Evolutionary conservation across 2,113 vertebrate genomes (phyloP).

Genomic region (Upupa epops): DNA sequence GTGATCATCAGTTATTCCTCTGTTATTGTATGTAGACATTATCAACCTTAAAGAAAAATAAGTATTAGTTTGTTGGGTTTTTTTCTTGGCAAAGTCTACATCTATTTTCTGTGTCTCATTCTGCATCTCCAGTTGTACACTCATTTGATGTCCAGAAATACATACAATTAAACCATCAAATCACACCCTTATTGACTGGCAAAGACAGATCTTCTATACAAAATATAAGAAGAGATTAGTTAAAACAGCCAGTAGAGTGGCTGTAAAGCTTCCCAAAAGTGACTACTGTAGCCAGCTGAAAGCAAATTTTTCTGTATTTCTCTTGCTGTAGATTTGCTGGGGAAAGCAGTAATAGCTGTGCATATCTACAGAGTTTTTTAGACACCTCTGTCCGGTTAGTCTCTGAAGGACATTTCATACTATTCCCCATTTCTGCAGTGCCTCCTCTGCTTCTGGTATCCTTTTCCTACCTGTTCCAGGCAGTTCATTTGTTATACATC

Average conservation of each 20-base stretch:
- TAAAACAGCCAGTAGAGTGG: background rate
- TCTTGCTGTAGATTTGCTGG: background rate
- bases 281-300: background rate
- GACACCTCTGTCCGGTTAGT: background rate
- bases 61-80: background rate
- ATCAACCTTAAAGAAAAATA: background rate
- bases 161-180: background rate
- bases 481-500: background rate
- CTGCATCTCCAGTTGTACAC: background rate
- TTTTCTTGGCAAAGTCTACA: background rate
- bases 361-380: background rate
- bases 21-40: background rate
- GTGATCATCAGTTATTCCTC: background rate
- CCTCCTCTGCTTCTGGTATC: background rate
- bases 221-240: background rate
- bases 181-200: background rate
- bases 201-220: background rate
- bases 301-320: background rate
- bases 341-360: background rate
- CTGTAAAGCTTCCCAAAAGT: background rate
- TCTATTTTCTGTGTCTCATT: background rate
- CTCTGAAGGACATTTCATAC: constrained; percentile 1
- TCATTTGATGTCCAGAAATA: background rate
- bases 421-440: background rate
- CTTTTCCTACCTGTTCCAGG: constrained; percentile 17